Evolutionary conservation across 2,113 vertebrate genomes (phyloP).

Genomic region (Ceyx cyanopectus): DNA sequence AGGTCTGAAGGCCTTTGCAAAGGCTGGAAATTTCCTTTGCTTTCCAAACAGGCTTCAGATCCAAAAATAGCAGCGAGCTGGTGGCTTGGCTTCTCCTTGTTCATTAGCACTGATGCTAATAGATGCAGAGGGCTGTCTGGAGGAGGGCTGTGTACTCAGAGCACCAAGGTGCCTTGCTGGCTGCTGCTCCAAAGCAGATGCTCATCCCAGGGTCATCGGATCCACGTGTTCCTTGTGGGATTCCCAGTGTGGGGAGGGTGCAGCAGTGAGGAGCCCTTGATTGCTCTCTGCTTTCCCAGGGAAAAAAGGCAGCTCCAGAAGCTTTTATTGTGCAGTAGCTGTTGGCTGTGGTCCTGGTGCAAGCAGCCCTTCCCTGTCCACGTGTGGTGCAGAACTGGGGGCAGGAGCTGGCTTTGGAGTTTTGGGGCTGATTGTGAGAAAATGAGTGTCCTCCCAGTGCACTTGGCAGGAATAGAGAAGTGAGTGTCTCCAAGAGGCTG

Average conservation of each 20-base stretch:
- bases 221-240: not conserved
- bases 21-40: slow-evolving; percentile 59
- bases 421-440: not conserved
- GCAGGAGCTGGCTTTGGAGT: not conserved
- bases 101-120: slow-evolving; percentile 55
- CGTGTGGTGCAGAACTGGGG: not conserved
- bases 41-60: slow-evolving; percentile 37
- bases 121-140: slow-evolving; percentile 4
- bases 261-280: not conserved
- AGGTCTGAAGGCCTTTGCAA: slow-evolving; percentile 14
- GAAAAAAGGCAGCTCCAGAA: not conserved
- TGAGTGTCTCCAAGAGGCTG: not conserved
- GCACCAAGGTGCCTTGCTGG: not conserved
- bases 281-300: not conserved
- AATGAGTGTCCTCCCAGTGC: not conserved
- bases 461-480: not conserved
- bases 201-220: not conserved
- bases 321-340: not conserved
- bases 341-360: not conserved
- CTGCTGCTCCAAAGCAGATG: slow-evolving; percentile 3
- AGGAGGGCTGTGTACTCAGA: not conserved
- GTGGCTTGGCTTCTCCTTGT: slow-evolving; percentile 48
- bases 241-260: not conserved
- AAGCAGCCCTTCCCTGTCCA: not conserved
- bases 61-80: slow-evolving; percentile 57